Evolutionary conservation across 35 echinoderm and acorn worm species (phyloP).

Genomic region (Lytechinus variegatus): DNA sequence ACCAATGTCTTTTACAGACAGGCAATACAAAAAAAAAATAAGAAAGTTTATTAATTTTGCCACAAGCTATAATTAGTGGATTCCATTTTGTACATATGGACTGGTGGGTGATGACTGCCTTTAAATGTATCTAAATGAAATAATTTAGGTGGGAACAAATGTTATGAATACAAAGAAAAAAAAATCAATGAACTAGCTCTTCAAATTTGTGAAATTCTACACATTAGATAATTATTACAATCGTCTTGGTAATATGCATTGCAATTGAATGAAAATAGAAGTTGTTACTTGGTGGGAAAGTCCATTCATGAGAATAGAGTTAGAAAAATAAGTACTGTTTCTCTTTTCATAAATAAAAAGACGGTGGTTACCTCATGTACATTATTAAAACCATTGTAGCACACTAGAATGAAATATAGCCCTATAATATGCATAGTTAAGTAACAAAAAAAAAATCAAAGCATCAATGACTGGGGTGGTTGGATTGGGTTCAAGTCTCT

Average conservation of each 20-base stretch:
- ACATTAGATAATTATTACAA: not conserved
- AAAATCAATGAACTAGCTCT: not conserved
- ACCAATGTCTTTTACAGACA: too few species aligned
- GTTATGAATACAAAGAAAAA: not conserved
- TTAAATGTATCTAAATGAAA: too few species aligned
- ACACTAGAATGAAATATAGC: slow-evolving; percentile 43
- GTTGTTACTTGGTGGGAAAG: not conserved
- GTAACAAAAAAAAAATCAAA: not conserved
- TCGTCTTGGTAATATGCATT: not conserved
- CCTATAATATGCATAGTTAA: slow-evolving; percentile 22
- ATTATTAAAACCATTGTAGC: not conserved
- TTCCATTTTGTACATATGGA: too few species aligned
- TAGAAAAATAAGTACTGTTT: not conserved
- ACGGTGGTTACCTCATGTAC: not conserved
- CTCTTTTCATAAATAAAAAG: not conserved
- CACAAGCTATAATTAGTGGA: too few species aligned
- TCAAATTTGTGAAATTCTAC: not conserved
- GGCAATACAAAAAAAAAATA: too few species aligned
- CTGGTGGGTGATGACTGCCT: too few species aligned
- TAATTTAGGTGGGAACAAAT: not conserved
- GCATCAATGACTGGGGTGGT: not conserved
- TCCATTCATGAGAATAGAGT: not conserved
- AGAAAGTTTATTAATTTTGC: too few species aligned
- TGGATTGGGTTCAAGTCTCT: not conserved
- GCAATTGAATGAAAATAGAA: too few species aligned